Conservation (phyloP, 2,888 invertebrate species). For the Pseudanteris insignis region DNA sequence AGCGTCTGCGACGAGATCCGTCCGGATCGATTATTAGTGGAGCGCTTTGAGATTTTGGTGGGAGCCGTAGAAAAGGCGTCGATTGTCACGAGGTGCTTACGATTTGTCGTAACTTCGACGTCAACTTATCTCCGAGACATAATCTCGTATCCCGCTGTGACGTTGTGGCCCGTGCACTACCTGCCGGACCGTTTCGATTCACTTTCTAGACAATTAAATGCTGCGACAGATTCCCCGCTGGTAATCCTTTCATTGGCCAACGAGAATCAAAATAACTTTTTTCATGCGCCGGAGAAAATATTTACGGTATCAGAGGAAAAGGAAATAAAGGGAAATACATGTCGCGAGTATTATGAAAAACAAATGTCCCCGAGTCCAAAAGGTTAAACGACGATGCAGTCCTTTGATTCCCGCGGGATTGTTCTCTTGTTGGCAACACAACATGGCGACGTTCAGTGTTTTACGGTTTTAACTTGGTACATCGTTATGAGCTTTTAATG, state of each 20-base stretch:
- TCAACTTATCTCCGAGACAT: constrained; percentile 30
- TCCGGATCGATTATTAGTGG: too few relatives aligned
- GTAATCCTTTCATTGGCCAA: constrained; percentile 49
- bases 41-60: constrained; percentile 1
- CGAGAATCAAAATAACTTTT: constrained; percentile 48
- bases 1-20: too few relatives aligned
- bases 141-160: constrained; percentile 40
- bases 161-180: constrained; percentile 21
- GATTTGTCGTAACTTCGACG: constrained; percentile 29
- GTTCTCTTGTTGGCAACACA: too few relatives aligned
- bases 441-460: too few relatives aligned
- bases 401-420: too few relatives aligned
- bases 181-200: constrained; percentile 32
- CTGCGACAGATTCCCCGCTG: constrained; percentile 51
- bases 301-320: constrained; percentile 36
- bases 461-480: too few relatives aligned
- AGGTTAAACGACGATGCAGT: too few relatives aligned
- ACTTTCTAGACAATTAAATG: constrained; percentile 48
- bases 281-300: constrained; percentile 47
- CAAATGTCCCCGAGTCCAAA: too few relatives aligned
- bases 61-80: constrained; percentile 1
- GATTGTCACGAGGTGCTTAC: constrained; percentile 14
- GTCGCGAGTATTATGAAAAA: constrained; percentile 13
- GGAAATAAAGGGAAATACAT: not conserved
- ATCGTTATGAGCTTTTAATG: too few relatives aligned